Conservation (phyloP, 2,888 invertebrate species). For the Dioctria linearis region DNA sequence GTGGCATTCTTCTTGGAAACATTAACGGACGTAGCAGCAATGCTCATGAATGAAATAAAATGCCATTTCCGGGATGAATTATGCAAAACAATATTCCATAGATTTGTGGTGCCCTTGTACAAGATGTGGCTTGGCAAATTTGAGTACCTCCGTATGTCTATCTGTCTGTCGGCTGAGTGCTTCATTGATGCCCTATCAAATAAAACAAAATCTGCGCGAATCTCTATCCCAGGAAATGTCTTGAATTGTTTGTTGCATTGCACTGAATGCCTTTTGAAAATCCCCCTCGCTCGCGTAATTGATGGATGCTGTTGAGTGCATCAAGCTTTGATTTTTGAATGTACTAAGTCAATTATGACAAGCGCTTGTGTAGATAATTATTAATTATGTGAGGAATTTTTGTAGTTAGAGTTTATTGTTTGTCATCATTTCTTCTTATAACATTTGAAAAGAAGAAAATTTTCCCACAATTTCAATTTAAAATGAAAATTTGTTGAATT, state of each 20-base stretch:
- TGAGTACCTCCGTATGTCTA: not conserved
- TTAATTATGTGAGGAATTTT: slow-evolving; percentile 9
- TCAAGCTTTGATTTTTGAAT: slow-evolving; percentile 29
- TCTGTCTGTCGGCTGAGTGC: not conserved
- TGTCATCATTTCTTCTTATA: too few species aligned
- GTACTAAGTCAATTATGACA: not conserved
- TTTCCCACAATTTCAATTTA: not conserved
- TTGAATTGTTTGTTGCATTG: slow-evolving; percentile 33
- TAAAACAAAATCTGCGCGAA: slow-evolving; percentile 11
- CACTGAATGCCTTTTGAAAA: slow-evolving; percentile 24
- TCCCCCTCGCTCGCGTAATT: not conserved
- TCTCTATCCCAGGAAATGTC: slow-evolving; percentile 32
- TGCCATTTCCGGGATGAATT: slow-evolving; percentile 37
- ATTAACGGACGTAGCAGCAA: slow-evolving; percentile 27
- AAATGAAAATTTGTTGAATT: not conserved
- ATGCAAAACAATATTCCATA: slow-evolving; percentile 10
- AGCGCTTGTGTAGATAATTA: not conserved
- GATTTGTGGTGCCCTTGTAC: not conserved
- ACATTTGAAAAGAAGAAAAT: not conserved
- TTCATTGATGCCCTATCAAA: slow-evolving; percentile 36
- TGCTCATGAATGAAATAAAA: not conserved
- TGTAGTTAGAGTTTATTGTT: too few species aligned
- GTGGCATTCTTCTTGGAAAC: slow-evolving; percentile 36
- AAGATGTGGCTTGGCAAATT: slow-evolving; percentile 12
- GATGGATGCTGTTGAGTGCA: slow-evolving; percentile 18